Percentiles rank a stretch among this genome's conserved stretches.
phyloP scores from a whole-genome alignment of 2,888 invertebrate species.

The Hirtodrosophila trivittata region DNA sequence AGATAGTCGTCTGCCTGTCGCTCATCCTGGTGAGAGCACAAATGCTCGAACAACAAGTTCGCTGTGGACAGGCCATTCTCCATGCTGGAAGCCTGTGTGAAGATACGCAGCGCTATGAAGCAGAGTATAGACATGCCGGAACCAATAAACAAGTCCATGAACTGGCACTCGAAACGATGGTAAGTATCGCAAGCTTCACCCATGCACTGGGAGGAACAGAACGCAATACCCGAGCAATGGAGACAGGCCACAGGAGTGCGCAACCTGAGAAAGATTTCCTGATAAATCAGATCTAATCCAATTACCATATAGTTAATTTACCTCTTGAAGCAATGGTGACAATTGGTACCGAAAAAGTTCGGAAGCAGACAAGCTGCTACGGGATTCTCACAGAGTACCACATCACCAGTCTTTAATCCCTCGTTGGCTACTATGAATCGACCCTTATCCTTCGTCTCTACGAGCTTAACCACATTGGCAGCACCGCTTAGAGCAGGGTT shows the following conservation, averaged over 20 bases:
- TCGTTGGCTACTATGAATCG: conserved; percentile 88
- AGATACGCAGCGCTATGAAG: conserved; percentile 89
- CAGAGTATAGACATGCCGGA: conserved; percentile 93
- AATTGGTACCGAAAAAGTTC: conserved; percentile 90
- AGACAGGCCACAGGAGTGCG: conserved; percentile 89
- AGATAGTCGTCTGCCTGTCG: conserved; percentile 89
- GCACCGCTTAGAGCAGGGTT: conserved; percentile 86
- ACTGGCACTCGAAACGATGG: conserved; percentile 90
- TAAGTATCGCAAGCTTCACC: conserved; percentile 87
- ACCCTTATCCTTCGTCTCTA: conserved; percentile 87
- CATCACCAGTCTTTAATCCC: conserved; percentile 87
- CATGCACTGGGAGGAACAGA: conserved; percentile 88
- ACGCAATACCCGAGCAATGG: conserved; percentile 90
- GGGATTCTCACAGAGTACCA: conserved; percentile 89
- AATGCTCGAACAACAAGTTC: conserved; percentile 85
- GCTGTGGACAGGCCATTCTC: conserved; percentile 82
- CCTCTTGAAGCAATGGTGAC: conserved; percentile 92
- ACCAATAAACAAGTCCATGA: conserved; percentile 90
- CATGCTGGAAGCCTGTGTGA: conserved; percentile 87
- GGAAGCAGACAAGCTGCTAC: conserved; percentile 90
- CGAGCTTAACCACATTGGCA: conserved; percentile 86
- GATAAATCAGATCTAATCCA: too few relatives aligned
- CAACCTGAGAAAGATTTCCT: conserved; percentile 85
- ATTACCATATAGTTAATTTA: too few relatives aligned
- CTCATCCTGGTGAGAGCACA: conserved; percentile 87